Conservation (phyloP, 2,888 invertebrate species). For the Drosophila maculinotata region DNA sequence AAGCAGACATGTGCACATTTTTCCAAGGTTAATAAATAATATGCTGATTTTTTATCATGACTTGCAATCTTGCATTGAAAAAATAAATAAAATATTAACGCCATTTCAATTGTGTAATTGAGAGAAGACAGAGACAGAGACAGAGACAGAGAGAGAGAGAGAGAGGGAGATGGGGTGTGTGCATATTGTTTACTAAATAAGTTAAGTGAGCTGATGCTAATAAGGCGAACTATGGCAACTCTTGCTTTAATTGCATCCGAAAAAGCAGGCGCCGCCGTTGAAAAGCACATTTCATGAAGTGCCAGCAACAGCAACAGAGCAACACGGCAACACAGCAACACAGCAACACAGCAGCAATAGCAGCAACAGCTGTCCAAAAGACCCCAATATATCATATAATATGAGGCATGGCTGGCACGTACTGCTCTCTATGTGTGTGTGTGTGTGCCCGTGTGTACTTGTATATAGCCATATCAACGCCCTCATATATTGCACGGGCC, state of each 20-base stretch:
- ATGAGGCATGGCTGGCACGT: slow-evolving; percentile 37
- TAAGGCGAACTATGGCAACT: slow-evolving; percentile 26
- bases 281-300: slow-evolving; percentile 62
- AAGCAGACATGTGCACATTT: background rate
- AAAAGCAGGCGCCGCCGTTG: slow-evolving; percentile 28
- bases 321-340: too few relatives aligned
- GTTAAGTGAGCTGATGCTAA: slow-evolving; percentile 10
- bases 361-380: slow-evolving; percentile 50
- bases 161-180: background rate
- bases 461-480: slow-evolving; percentile 64
- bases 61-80: background rate
- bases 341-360: slow-evolving; percentile 33
- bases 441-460: slow-evolving; percentile 17
- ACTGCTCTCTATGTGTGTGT: background rate
- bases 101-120: too few relatives aligned
- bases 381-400: slow-evolving; percentile 49
- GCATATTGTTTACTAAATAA: slow-evolving; percentile 24
- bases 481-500: slow-evolving; percentile 62
- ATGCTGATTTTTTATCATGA: background rate
- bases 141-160: too few relatives aligned
- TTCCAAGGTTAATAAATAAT: background rate
- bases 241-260: slow-evolving; percentile 40
- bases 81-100: background rate
- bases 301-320: slow-evolving; percentile 40
- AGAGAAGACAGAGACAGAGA: too few relatives aligned